Evolutionary conservation across 2,797 vertebrate genomes (phyloP).

Genomic region (Lates japonicus): DNA sequence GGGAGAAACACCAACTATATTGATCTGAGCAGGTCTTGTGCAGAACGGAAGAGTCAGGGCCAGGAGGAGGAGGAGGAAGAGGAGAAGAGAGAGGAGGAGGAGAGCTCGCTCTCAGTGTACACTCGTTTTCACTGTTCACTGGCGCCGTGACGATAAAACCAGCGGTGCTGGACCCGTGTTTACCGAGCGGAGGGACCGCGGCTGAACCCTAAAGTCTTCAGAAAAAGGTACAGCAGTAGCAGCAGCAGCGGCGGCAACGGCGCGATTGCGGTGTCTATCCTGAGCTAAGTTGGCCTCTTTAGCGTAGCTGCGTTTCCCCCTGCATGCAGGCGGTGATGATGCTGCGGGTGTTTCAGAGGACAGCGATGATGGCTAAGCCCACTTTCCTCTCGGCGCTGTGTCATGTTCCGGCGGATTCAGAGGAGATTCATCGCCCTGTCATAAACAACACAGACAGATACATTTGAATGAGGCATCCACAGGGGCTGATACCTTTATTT

Average conservation of each 20-base stretch:
- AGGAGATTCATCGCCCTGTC: conserved; percentile 22
- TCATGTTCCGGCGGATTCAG: conserved; percentile 22
- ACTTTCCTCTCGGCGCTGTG: conserved; percentile 63
- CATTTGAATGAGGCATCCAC: conserved; percentile 4
- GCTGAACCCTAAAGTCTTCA: conserved; percentile 76
- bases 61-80: conserved; percentile 53
- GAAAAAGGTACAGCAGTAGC: conserved; percentile 79
- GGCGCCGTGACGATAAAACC: conserved; percentile 79
- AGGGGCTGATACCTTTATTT: conserved; percentile 9
- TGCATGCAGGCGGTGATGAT: conserved; percentile 38
- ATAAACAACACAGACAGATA: conserved; percentile 5
- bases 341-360: conserved; percentile 54
- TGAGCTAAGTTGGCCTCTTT: conserved; percentile 80
- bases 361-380: conserved; percentile 58
- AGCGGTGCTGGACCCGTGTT: conserved; percentile 63
- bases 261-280: conserved; percentile 42
- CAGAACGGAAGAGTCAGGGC: conserved; percentile 37
- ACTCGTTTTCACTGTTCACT: conserved; percentile 74
- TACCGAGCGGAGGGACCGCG: conserved; percentile 72
- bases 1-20: conserved; percentile 7
- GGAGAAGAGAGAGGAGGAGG: conserved; percentile 64
- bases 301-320: conserved; percentile 71
- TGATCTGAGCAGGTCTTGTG: conserved; percentile 30
- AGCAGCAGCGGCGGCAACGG: too few species aligned
- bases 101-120: conserved; percentile 57